These are phyloP conservation scores for Pomatorhinus ruficollis DNA, from an alignment of 2,113 vertebrate species.

Conservation along the genomic window DNA sequence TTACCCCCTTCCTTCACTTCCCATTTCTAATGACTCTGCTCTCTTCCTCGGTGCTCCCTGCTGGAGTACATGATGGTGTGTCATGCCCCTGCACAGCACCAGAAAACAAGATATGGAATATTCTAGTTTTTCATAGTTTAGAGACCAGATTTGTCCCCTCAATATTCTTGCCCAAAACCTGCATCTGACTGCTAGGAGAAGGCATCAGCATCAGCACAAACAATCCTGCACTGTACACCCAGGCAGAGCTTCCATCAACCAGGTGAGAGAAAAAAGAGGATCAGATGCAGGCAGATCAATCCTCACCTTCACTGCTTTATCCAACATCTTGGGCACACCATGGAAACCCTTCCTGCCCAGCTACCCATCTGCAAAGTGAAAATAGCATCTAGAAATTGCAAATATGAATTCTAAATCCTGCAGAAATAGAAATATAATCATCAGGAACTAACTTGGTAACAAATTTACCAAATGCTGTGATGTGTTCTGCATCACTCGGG, in stretches of 20 bases:
- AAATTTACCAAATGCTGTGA: neutral
- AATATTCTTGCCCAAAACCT: neutral
- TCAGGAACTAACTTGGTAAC: neutral
- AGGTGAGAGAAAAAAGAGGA: neutral
- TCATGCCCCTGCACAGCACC: neutral
- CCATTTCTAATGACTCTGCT: neutral
- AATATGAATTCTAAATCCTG: neutral
- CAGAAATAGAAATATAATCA: neutral
- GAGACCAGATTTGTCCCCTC: neutral
- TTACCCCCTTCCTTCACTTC: neutral
- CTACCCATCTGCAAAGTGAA: neutral
- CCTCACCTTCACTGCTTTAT: neutral
- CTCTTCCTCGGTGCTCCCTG: neutral
- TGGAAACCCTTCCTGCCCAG: neutral
- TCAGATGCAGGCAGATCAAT: neutral
- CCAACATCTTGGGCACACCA: neutral
- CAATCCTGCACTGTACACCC: fast-evolving
- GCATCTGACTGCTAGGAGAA: fast-evolving
- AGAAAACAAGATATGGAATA: neutral
- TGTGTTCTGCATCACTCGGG: neutral
- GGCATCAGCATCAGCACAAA: neutral
- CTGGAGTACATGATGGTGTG: fast-evolving
- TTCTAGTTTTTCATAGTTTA: neutral
- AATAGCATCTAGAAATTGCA: neutral
- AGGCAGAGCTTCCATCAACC: neutral